Evolutionary conservation across 1,140 invertebrate genomes (phyloP).

Genomic region (Cheumatopsyche charites): DNA sequence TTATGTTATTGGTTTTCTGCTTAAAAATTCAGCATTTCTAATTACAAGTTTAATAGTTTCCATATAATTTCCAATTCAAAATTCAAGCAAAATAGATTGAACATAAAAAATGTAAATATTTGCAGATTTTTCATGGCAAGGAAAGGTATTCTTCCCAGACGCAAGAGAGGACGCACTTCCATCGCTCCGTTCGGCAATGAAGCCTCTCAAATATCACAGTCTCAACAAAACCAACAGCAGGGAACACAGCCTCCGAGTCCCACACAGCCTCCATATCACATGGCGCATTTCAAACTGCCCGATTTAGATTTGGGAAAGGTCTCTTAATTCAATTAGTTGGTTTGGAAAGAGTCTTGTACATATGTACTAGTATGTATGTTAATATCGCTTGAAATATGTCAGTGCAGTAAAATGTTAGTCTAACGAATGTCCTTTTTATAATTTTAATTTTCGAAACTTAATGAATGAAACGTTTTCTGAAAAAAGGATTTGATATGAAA

Average conservation of each 20-base stretch:
- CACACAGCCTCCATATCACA: conserved; percentile 71
- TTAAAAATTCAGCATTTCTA: no score
- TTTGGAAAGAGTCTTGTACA: not conserved
- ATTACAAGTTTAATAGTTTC: no score
- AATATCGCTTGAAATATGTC: not conserved
- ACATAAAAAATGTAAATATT: conserved; percentile 27
- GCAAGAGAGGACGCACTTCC: conserved; percentile 70
- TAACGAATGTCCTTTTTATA: not conserved
- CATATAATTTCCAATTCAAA: not conserved
- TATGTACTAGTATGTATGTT: not conserved
- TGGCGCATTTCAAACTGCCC: conserved; percentile 75
- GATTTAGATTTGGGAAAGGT: conserved; percentile 55
- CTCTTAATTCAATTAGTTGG: conserved; percentile 37
- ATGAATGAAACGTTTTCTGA: no score
- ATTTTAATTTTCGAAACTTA: not conserved
- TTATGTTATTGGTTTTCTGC: no score
- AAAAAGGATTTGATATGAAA: no score
- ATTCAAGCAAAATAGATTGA: no score
- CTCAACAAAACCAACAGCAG: conserved; percentile 50
- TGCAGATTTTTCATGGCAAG: conserved; percentile 80
- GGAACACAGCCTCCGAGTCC: conserved; percentile 62
- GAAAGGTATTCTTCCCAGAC: conserved; percentile 76
- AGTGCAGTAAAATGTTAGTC: not conserved
- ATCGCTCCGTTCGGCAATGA: conserved; percentile 48
- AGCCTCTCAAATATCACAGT: conserved; percentile 48